Conservation (phyloP, 2,888 invertebrate species). For the Drosophila anomelani region DNA sequence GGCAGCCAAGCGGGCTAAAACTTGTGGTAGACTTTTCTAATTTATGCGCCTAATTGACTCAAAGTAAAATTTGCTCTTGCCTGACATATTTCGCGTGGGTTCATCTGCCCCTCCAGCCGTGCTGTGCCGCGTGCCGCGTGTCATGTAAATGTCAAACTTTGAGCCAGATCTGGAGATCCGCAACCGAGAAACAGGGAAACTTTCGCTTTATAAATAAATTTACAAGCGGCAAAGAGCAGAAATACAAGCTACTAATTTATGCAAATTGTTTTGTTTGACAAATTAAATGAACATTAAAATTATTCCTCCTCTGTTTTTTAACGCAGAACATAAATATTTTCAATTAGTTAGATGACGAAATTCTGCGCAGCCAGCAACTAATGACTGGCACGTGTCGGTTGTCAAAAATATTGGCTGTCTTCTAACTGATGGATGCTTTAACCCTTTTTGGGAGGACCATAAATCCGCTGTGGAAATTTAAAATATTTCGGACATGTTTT, state of each 20-base stretch:
- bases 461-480: not conserved
- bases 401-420: not conserved
- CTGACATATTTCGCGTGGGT: conserved; percentile 44
- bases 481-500: not conserved
- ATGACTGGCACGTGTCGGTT: conserved; percentile 18
- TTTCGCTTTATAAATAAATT: conserved; percentile 55
- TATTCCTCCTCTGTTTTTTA: conserved; percentile 13
- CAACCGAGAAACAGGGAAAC: conserved; percentile 29
- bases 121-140: conserved; percentile 27
- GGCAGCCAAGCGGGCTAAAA: conserved; percentile 23
- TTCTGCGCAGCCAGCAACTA: conserved; percentile 3
- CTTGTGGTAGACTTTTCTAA: conserved; percentile 51
- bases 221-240: conserved; percentile 14
- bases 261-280: conserved; percentile 56
- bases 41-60: conserved; percentile 63
- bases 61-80: conserved; percentile 50
- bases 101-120: conserved; percentile 21
- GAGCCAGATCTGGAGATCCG: conserved; percentile 17
- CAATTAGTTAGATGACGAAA: conserved; percentile 26
- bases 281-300: conserved; percentile 52
- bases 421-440: conserved; percentile 3
- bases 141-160: conserved; percentile 57
- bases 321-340: conserved; percentile 27
- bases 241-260: conserved; percentile 49
- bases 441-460: not conserved